Conservation (phyloP, 2,113 vertebrate genomes). For the Vanacampus margaritifer region DNA sequence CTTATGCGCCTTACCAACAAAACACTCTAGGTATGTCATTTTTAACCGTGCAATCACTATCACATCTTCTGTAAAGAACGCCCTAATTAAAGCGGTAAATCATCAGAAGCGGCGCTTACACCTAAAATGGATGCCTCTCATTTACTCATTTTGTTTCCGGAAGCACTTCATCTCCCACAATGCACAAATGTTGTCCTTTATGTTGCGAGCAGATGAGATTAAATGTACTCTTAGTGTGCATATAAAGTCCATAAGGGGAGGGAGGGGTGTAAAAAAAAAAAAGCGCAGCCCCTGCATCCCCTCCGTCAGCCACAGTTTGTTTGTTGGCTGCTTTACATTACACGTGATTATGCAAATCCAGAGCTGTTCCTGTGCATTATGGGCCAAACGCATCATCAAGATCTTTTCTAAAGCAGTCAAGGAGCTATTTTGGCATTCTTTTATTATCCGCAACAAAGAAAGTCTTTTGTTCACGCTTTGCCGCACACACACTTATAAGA, state of each 20-base stretch:
- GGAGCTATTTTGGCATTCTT: conserved; percentile 79
- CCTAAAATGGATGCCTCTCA: conserved; percentile 8
- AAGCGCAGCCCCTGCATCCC: conserved; percentile 42
- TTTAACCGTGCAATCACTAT: conserved; percentile 24
- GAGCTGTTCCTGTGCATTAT: conserved; percentile 73
- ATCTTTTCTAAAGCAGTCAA: conserved; percentile 80
- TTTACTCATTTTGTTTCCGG: conserved; percentile 18
- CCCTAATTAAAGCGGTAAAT: conserved; percentile 54
- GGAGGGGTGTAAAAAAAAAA: background rate
- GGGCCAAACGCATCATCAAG: conserved; percentile 71
- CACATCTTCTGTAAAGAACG: conserved; percentile 17
- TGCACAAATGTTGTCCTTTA: conserved; percentile 58
- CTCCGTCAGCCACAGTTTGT: conserved; percentile 58
- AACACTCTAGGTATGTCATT: conserved; percentile 16
- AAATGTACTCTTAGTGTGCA: conserved; percentile 66
- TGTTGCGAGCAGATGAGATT: conserved; percentile 61
- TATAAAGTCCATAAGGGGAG: conserved; percentile 63
- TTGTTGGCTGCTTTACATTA: conserved; percentile 74
- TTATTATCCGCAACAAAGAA: conserved; percentile 88
- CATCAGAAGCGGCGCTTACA: conserved; percentile 20
- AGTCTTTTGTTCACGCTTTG: conserved; percentile 93
- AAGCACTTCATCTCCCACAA: conserved; percentile 33
- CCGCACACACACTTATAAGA: conserved; percentile 62
- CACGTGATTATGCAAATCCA: conserved; percentile 76
- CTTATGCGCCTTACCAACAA: conserved; percentile 42